Percentiles rank a stretch among this genome's conserved stretches.
These are phyloP conservation scores for Strix aluco DNA, from an alignment of 2,113 vertebrate species.

Conservation along the genomic window DNA sequence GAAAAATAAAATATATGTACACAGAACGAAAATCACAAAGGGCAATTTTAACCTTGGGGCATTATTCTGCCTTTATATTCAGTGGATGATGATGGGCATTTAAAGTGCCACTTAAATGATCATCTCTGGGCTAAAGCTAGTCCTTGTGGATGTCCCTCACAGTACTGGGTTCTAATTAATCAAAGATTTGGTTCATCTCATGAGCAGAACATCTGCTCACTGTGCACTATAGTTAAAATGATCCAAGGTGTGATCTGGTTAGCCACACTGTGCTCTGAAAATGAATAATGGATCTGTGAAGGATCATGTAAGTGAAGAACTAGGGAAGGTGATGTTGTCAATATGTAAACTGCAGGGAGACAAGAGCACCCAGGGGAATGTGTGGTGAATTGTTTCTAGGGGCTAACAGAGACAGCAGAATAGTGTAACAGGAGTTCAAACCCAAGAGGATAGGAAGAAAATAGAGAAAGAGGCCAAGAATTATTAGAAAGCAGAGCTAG, in stretches of 20 bases:
- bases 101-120: not conserved
- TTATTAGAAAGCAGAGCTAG: not conserved
- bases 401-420: not conserved
- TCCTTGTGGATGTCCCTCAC: not conserved
- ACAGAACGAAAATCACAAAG: not conserved
- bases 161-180: not conserved
- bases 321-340: not conserved
- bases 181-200: not conserved
- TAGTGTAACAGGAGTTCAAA: not conserved
- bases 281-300: not conserved
- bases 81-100: not conserved
- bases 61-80: not conserved
- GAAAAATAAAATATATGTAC: not conserved
- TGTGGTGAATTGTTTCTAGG: not conserved
- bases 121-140: not conserved
- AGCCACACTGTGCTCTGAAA: not conserved
- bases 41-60: not conserved
- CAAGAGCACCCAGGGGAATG: not conserved
- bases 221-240: not conserved
- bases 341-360: not conserved
- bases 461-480: not conserved
- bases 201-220: not conserved
- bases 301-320: not conserved
- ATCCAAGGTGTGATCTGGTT: not conserved
- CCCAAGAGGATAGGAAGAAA: not conserved